Evolutionary conservation across 2,797 vertebrate species (phyloP), one percentile per base, ranked within the genome.

Genomic region (Chiroxiphia lanceolata): DNA sequence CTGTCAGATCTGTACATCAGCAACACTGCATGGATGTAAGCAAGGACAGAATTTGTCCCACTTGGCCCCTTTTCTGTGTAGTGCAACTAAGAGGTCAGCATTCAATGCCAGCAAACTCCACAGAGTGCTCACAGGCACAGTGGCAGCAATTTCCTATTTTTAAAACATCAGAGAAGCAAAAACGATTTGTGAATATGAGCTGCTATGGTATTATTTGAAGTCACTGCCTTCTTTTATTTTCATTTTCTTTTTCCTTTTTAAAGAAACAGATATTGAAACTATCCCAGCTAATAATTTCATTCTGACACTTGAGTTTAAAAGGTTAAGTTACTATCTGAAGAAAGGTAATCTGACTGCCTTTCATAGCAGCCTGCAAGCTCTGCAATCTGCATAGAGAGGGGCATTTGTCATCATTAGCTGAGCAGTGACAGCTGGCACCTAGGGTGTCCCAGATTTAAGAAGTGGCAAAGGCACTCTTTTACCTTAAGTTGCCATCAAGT

Each of bases 381-480:
- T 84, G 96, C 98, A 98, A 99, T 99, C 99, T 99, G 99, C 99
- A 99, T 99, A 99, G 98, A 98, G 98, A 98, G 98, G 98, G 97
- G 98, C 98, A 99, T 99, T 99, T 99, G 99, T 99, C 99, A 99
- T 99, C 99, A 99, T 99, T 99, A 99, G 99, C 99, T 98, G 96
- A 98, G 98, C 98, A 98, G 98, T 99, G 99, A 99, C 99, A 99
- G 99, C 99, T 99, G 99, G 99, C 98, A 99, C 98, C 99, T 98
- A 97, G 97, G 94, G 98, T 98, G 98, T 98, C 98, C 99, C 98
- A 98, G 98, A 99, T 98, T 98, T 98, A 96, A 98, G 98, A 98
- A 99, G 98, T 98, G 98, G 98, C 98, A 99, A 99, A 97, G 86
- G 93, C 93, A 87, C 94, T 96, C 87, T 85, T 93, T 95, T 96